Evolutionary conservation across 2,113 vertebrate species (phyloP), one percentile per base, ranked within the genome.

Genomic region (Nestor notabilis): DNA sequence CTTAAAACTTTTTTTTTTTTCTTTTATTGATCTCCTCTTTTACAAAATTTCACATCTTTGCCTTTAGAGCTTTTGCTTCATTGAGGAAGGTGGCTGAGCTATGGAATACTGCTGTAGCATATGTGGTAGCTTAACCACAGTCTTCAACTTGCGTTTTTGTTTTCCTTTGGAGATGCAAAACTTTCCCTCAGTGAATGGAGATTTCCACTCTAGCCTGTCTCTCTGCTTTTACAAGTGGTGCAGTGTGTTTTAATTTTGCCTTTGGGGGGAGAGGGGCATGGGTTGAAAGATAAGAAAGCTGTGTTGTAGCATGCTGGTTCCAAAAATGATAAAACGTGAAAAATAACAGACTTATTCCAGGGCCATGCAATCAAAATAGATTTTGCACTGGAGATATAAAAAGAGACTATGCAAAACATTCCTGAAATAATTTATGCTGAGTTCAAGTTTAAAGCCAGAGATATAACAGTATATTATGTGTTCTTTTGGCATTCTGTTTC

Each of bases 371-470:
- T 95, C 95, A 95, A 97, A 97, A 95, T 93, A 97, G 71, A 74
- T 90, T 96, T 96, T 95, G 81, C 41, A 39, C 72, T 93, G 68
- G 41, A 97, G 91, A 94, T 96, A 93, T 94, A 96, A 96, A 97
- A 97, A 94, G 53, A 92, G 29, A 64, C 95, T 91, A 75, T 66
- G 81, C 52, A 95, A 95, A 97, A 94, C 94, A 97, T 97, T 97
- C 94, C 83, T 95, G 90, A 89, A 96, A 95, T 97, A 94, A 97
- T 95, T 97, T 97, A 95, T 95, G 60, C 94, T 21, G 56, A 95
- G 95, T 96, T 97, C 95, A 97, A 96, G 93, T 94, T 95, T 89
- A 95, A 97, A 96, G 92, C 41, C 94, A 94, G 80, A 93, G 91
- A 70, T 95, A 74, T 75, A 97, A 41, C 70, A 76, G 74, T 90